Evolutionary conservation across 2,888 invertebrate species (phyloP).

Genomic region (Yponomeuta malinellus): DNA sequence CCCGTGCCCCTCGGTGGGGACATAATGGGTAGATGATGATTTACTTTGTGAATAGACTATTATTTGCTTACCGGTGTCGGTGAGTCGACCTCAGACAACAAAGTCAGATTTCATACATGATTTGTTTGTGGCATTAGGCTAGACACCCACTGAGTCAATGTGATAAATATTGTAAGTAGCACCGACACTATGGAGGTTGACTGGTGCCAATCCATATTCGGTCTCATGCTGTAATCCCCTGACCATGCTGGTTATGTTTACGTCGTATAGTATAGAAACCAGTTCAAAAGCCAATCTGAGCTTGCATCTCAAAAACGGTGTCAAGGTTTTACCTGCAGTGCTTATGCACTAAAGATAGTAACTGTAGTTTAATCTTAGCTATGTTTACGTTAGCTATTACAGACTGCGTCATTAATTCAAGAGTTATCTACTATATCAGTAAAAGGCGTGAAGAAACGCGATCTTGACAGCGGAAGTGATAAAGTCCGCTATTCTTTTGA

Average conservation of each 20-base stretch:
- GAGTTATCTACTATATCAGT: background rate
- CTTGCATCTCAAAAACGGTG: constrained; percentile 43
- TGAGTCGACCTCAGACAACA: background rate
- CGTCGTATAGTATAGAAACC: constrained; percentile 26
- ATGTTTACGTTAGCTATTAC: background rate
- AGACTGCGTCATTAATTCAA: background rate
- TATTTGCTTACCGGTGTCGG: too few species aligned
- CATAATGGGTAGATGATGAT: too few species aligned
- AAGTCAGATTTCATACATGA: background rate
- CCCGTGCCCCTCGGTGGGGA: too few species aligned
- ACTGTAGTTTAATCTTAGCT: background rate
- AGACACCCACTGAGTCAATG: background rate
- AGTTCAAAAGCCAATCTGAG: constrained; percentile 39
- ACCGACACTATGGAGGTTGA: constrained; percentile 9
- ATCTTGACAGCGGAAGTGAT: background rate
- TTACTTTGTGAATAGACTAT: background rate
- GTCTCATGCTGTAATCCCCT: constrained; percentile 18
- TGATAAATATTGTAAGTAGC: constrained; percentile 1
- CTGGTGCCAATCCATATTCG: constrained; percentile 12
- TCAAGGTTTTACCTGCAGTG: constrained; percentile 34
- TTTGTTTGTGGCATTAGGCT: constrained; percentile 1
- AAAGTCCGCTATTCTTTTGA: background rate
- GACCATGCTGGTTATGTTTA: constrained; percentile 34
- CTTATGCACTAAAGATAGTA: constrained; percentile 12
- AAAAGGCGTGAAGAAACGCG: background rate